phyloP scores from a whole-genome alignment of 2,113 vertebrate species.

The Antennarius striatus region DNA sequence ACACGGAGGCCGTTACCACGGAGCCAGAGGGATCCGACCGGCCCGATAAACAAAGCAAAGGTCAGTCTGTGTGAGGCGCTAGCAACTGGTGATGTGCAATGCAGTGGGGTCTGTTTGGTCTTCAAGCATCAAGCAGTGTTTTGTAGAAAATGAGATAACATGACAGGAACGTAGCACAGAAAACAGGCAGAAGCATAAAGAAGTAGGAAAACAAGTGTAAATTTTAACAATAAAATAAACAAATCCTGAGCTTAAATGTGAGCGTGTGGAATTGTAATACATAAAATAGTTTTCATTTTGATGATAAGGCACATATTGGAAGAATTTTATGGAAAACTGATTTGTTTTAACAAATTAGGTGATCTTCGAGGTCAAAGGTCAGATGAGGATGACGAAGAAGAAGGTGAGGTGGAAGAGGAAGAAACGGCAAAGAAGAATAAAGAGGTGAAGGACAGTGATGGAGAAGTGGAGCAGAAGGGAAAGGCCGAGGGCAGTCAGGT shows the following conservation, averaged over 20 bases:
- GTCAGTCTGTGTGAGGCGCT: conserved; percentile 61
- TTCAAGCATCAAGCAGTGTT: no score
- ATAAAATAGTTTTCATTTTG: no score
- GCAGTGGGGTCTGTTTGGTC: no score
- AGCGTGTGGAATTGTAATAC: no score
- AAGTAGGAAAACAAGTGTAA: no score
- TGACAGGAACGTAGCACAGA: no score
- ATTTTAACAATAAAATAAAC: no score
- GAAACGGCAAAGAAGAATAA: conserved; percentile 77
- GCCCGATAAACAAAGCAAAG: conserved; percentile 77
- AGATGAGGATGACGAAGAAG: conserved; percentile 84
- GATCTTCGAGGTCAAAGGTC: conserved; percentile 57
- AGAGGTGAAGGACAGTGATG: conserved; percentile 44
- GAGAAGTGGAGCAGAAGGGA: conserved; percentile 39
- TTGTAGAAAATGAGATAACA: no score
- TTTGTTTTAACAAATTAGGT: conserved; percentile 36
- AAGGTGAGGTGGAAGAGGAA: conserved; percentile 82
- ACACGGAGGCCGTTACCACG: conserved; percentile 75
- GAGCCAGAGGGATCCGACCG: conserved; percentile 71
- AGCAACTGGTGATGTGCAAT: not conserved
- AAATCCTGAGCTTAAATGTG: no score
- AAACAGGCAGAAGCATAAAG: no score
- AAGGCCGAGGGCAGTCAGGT: conserved; percentile 56
- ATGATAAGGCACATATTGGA: no score
- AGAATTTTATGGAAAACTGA: not conserved